phyloP scores from a whole-genome alignment of 1,140 invertebrate genomes.

The Brachionus asplanchnoidis region DNA sequence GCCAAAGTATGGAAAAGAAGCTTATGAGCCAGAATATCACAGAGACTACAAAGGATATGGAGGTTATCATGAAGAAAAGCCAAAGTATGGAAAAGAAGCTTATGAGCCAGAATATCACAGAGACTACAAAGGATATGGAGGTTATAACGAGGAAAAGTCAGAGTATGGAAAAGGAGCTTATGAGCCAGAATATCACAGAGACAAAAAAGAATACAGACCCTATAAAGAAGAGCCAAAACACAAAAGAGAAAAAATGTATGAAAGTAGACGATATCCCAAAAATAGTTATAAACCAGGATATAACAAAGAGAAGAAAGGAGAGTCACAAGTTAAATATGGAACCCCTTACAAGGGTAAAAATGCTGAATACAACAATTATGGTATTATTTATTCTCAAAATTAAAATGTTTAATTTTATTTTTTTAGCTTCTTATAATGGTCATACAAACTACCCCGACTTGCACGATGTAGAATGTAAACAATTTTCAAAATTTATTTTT shows the following conservation, averaged over 20 bases:
- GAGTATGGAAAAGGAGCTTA: neutral
- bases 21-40: neutral
- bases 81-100: neutral
- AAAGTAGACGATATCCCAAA: neutral
- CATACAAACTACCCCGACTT: neutral
- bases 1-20: neutral
- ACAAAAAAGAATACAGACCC: neutral
- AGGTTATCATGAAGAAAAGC: neutral
- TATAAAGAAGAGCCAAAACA: neutral
- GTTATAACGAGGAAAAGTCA: neutral
- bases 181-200: neutral
- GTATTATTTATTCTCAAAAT: neutral
- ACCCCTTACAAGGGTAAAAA: neutral
- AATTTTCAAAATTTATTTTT: neutral
- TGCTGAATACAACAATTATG: neutral
- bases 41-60: neutral
- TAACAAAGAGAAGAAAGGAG: neutral
- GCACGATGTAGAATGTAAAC: neutral
- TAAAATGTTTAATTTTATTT: neutral
- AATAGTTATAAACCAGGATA: neutral
- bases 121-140: neutral
- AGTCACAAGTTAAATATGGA: neutral
- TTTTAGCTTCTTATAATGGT: neutral
- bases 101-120: neutral
- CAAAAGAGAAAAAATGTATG: neutral